Evolutionary conservation across 2,888 invertebrate species (phyloP), one percentile per base, ranked within the genome.

Genomic region (Helleia helle): DNA sequence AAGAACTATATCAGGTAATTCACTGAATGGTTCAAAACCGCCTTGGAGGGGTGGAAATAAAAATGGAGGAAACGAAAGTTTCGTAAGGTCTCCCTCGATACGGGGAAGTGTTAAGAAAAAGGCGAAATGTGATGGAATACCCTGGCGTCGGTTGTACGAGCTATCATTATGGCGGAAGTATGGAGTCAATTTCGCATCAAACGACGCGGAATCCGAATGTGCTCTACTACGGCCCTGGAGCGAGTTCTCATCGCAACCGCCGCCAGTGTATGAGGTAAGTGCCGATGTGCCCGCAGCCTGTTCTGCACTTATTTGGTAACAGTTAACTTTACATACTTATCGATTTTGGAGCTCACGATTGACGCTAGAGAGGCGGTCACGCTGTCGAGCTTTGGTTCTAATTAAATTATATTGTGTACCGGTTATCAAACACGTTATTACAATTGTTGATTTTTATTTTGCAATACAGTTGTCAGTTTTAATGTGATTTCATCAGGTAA

Each of bases 101-200:
- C 69, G 86, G 37, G 79, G 79, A 9, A 84, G 81, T 41, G 70
- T 83, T 37, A 71, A 71, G 41, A 86, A 81, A 65, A 71, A 72
- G 51, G 71, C 69, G 27, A 53, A 59, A 24, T 72, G 73, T 47
- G 80, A 85, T 50, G 80, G 73, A 8, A 62, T 85, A 30, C 77
- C 86, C 26, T 88, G 88, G 88, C 79, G 84, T 51, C 77, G 85
- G 56, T 64, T 89, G 47, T 76, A 87, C 56, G 86, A 87, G 57
- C 70, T 87, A 62, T 86, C 88, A 28, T 64, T 87, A 50, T 79
- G 86, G 71, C 76, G 86, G 62, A 81, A 86, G 71, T 85, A 68
- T 50, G 83, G 84, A 36, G 79, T 84, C 47, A 83, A 68, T 59
- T 84, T 84, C 51, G 74, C 79, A 26, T 55, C 68, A 17, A 68